phyloP scores from a whole-genome alignment of 2,113 vertebrate species.

The western clawed frog (Xenopus tropicalis) region DNA sequence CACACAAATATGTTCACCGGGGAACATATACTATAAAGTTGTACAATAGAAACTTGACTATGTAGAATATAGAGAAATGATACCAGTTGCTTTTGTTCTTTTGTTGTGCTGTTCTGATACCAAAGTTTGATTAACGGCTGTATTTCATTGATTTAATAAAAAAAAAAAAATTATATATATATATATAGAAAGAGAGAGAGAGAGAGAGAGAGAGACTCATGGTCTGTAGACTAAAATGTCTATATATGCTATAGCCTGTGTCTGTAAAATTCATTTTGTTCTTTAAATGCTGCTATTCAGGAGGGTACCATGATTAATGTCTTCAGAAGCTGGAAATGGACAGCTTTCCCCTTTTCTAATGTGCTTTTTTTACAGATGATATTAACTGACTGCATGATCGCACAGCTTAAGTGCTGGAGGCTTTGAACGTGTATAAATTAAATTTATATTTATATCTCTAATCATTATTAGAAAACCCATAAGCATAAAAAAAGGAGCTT shows the following conservation, averaged over 20 bases:
- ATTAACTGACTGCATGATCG: constrained; percentile 35
- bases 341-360: constrained; percentile 41
- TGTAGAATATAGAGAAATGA: too few species aligned
- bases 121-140: too few species aligned
- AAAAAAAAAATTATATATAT: too few species aligned
- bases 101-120: too few species aligned
- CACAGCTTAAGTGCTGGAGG: constrained; percentile 39
- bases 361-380: constrained; percentile 39
- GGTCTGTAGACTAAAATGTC: too few species aligned
- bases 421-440: constrained; percentile 41
- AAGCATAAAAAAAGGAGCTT: constrained; percentile 29
- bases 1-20: too few species aligned
- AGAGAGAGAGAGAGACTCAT: too few species aligned
- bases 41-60: too few species aligned
- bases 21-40: too few species aligned
- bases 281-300: constrained; percentile 6
- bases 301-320: constrained; percentile 34
- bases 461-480: constrained; percentile 40
- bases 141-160: too few species aligned
- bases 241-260: constrained; percentile 10
- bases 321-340: constrained; percentile 30
- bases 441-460: constrained; percentile 44
- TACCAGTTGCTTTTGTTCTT: too few species aligned
- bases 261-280: constrained; percentile 27
- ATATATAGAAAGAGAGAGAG: too few species aligned